These are phyloP conservation scores for Umimayanthus kanabou DNA, from an alignment of 92 coral and sea anemone species.

Conservation along the genomic window DNA sequence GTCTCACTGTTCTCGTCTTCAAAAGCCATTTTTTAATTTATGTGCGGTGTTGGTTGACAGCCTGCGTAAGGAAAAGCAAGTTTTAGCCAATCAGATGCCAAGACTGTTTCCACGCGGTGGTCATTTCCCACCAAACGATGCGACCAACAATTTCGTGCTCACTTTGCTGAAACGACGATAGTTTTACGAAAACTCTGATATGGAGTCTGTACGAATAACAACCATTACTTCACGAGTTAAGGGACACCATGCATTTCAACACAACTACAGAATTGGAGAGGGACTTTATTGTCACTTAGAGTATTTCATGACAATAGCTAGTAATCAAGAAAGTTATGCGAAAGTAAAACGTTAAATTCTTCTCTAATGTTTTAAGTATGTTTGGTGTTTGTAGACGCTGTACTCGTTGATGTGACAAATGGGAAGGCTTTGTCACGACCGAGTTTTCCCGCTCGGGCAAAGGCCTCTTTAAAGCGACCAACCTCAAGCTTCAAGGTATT, in stretches of 20 bases:
- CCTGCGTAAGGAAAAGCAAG: too few species aligned
- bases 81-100: too few species aligned
- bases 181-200: too few species aligned
- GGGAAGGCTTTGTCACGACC: conserved; percentile 13
- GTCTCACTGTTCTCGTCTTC: too few species aligned
- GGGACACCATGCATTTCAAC: too few species aligned
- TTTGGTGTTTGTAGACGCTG: conserved; percentile 6
- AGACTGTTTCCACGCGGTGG: too few species aligned
- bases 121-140: too few species aligned
- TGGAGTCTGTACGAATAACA: not conserved
- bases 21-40: too few species aligned
- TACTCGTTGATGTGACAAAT: conserved; percentile 33
- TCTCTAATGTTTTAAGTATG: not conserved
- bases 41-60: too few species aligned
- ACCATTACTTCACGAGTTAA: too few species aligned
- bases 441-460: not conserved
- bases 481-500: conserved; percentile 2
- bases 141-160: too few species aligned
- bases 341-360: not conserved
- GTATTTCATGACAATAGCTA: not conserved
- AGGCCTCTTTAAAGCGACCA: not conserved
- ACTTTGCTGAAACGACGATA: too few species aligned
- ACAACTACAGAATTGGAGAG: not conserved
- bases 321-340: not conserved
- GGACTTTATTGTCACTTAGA: not conserved